These are phyloP conservation scores for Grammomys dolichurus DNA, from an alignment of 2,113 vertebrate genomes.

Conservation along the genomic window DNA sequence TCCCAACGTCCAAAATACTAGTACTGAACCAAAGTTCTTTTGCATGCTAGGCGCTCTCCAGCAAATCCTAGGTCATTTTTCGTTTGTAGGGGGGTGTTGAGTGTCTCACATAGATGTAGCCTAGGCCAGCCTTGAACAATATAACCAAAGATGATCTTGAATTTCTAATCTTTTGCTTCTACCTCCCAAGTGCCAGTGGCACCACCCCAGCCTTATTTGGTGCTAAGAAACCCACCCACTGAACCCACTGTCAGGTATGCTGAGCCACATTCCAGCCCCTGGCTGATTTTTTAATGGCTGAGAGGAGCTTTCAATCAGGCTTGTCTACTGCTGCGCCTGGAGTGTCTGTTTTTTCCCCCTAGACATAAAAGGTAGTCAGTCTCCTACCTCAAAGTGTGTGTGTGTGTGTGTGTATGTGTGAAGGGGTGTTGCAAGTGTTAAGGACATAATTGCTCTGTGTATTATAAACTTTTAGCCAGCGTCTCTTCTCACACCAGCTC, in stretches of 20 bases:
- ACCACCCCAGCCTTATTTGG: not conserved
- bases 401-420: too few relatives aligned
- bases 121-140: not conserved
- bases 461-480: not conserved
- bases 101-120: not conserved
- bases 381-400: not conserved
- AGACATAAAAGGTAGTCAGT: not conserved
- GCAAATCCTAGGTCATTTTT: not conserved
- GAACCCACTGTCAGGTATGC: not conserved
- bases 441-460: not conserved
- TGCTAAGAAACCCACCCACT: not conserved
- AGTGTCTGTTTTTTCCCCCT: not conserved
- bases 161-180: not conserved
- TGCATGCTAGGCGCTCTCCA: not conserved
- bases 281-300: constrained; percentile 13
- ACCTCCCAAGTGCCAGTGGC: not conserved
- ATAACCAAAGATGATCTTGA: not conserved
- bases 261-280: not conserved
- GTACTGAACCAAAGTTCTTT: not conserved
- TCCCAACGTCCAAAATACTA: not conserved
- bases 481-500: not conserved
- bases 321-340: not conserved
- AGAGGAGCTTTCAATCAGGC: not conserved
- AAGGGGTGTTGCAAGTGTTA: not conserved
- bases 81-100: not conserved